Evolutionary conservation across 1,140 invertebrate species (phyloP), one percentile per base, ranked within the genome.

Genomic region (Solenopsis fugax): DNA sequence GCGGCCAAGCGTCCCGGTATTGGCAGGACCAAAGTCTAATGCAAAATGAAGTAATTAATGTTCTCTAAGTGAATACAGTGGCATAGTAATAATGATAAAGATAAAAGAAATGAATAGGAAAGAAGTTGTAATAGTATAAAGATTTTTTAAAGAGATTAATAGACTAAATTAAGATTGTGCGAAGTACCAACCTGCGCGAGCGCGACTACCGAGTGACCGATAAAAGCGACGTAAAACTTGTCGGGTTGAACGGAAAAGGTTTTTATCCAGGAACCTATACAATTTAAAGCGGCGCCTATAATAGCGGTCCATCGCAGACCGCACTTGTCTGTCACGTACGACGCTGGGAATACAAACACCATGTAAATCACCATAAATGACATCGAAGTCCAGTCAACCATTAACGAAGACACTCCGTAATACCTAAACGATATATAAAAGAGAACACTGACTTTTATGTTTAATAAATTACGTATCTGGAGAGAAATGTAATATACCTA

Each of bases 1-100:
- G 97, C 97, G 3, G 97, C 97, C n/a, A 98, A 90, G 65, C 96
- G 96, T 7, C 97, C 96, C 2, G 98, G 97, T 75, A 97, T 96
- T 64, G 97, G 97, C 13, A 98, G 93, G 76, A 97, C 96, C 89
- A 98, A 97, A 18, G 92, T 90, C 93, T 95, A 29, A 76, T 45
- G 52, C 1, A 48, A 37, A 18, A 54, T 24, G 18, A 72, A 45
- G 1, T 34, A 6, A 76, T 21, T 65, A 56, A 1, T 12, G 50
- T n/a, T 24, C 0, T 48, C 37, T 34, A 21, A 65, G 0, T 21
- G 34, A 71, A 18, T 10, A 21, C 37, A 7, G 16, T 1, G 16
- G 1, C 41, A 41, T 41, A 41, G 4, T 41, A 41, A 29, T 12
- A 9, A 60, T 21, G 34, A 82, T 50, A 29, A 54, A 18, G 29